Evolutionary conservation across 2,797 vertebrate genomes (phyloP).

Genomic region (Siniperca obscura): DNA sequence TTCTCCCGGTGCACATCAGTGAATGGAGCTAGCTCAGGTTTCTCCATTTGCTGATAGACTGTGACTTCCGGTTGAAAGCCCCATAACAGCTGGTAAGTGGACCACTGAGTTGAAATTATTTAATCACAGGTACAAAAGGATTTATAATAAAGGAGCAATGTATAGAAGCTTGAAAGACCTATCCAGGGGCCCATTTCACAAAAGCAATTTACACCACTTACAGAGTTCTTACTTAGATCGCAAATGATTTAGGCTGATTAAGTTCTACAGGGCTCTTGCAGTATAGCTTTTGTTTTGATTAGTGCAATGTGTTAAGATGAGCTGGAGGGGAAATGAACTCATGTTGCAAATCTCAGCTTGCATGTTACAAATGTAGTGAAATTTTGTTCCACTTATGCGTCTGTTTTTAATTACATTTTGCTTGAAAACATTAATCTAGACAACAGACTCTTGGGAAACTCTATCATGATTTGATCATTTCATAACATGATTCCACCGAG

Average conservation of each 20-base stretch:
- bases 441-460: background rate
- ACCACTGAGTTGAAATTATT: background rate
- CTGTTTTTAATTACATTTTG: background rate
- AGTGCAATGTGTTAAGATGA: no score
- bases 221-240: no score
- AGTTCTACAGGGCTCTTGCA: background rate
- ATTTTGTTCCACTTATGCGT: background rate
- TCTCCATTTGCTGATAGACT: background rate
- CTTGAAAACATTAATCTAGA: background rate
- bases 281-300: no score
- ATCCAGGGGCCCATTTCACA: no score
- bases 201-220: no score
- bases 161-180: no score
- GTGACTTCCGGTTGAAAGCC: background rate
- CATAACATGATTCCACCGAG: background rate
- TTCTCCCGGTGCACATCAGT: background rate
- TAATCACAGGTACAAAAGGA: background rate
- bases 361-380: background rate
- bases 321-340: no score
- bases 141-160: background rate
- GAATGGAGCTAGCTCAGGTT: background rate
- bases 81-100: background rate
- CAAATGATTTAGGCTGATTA: no score
- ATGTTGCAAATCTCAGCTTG: no score
- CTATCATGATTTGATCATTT: background rate